Evolutionary conservation across 2,113 vertebrate genomes (phyloP).

Genomic region (Jacana jacana): DNA sequence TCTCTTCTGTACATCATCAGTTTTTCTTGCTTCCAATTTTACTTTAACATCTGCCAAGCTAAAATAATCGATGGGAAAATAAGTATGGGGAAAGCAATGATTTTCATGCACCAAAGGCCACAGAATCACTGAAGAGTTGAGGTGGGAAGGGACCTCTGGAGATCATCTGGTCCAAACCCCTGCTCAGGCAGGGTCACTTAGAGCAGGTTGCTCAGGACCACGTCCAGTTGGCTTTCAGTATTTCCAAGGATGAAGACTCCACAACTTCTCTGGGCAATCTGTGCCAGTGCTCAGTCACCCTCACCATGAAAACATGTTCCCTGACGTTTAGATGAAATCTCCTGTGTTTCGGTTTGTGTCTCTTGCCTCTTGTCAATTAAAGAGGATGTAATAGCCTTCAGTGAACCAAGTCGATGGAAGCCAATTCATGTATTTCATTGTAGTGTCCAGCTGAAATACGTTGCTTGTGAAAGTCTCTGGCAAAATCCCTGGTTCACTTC

Average conservation of each 20-base stretch:
- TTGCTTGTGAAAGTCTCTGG: neutral
- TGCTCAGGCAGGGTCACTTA: neutral
- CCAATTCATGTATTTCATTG: neutral
- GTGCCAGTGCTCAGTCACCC: neutral
- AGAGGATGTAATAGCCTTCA: neutral
- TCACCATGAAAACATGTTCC: neutral
- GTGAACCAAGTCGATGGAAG: neutral
- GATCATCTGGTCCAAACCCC: neutral
- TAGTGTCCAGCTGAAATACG: neutral
- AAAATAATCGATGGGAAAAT: neutral
- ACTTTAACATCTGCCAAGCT: neutral
- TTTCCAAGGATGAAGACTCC: neutral
- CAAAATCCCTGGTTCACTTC: neutral
- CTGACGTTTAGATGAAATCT: neutral
- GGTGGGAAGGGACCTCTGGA: neutral
- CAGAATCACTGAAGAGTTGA: neutral
- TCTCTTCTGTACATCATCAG: neutral
- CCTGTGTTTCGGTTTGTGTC: neutral
- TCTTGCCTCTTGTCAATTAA: neutral
- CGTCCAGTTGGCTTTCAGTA: neutral
- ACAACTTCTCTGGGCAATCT: neutral
- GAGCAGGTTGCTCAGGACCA: neutral
- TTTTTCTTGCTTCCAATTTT: neutral
- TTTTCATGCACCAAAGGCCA: neutral
- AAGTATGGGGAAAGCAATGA: neutral